phyloP scores from a whole-genome alignment of 2,797 vertebrate genomes.

The Hippoglossus hippoglossus region DNA sequence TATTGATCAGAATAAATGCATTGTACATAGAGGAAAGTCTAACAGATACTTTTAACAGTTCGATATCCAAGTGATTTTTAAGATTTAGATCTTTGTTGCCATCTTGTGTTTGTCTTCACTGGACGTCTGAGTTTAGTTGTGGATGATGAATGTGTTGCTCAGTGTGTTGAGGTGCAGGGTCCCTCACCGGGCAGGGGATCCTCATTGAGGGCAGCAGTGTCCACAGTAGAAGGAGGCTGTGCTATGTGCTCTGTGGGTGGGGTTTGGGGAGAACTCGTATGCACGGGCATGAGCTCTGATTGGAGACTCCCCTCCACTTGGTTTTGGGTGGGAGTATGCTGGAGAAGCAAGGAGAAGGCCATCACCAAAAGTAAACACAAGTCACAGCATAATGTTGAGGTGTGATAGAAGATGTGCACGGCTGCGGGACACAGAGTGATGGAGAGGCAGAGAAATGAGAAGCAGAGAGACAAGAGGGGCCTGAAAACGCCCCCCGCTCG shows the following conservation, averaged over 20 bases:
- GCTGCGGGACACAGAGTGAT: conserved; percentile 6
- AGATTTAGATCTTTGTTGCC: too few relatives aligned
- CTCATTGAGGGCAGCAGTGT: conserved; percentile 89
- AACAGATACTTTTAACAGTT: too few relatives aligned
- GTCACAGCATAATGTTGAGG: conserved; percentile 68
- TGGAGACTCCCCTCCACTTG: conserved; percentile 90
- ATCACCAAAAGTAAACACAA: conserved; percentile 79
- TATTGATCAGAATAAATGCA: too few relatives aligned
- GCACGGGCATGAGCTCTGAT: conserved; percentile 91
- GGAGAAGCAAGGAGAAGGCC: conserved; percentile 82
- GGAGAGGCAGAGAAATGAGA: conserved; percentile 6
- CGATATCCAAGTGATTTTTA: too few relatives aligned
- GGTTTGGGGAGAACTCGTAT: conserved; percentile 86
- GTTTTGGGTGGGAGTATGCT: conserved; percentile 89
- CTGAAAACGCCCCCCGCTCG: conserved; percentile 6
- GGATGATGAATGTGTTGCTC: not conserved
- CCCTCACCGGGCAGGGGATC: conserved; percentile 83
- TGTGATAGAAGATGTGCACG: conserved; percentile 41
- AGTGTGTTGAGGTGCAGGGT: conserved; percentile 20
- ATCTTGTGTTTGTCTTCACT: too few relatives aligned
- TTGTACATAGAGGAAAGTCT: too few relatives aligned
- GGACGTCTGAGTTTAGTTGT: not conserved
- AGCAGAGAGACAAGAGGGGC: conserved; percentile 1
- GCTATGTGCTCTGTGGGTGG: conserved; percentile 85
- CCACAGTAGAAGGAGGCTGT: conserved; percentile 88